Base-by-base conservation (phyloP, 2,888 invertebrate species). In the Peribatodes rhomboidaria region DNA sequence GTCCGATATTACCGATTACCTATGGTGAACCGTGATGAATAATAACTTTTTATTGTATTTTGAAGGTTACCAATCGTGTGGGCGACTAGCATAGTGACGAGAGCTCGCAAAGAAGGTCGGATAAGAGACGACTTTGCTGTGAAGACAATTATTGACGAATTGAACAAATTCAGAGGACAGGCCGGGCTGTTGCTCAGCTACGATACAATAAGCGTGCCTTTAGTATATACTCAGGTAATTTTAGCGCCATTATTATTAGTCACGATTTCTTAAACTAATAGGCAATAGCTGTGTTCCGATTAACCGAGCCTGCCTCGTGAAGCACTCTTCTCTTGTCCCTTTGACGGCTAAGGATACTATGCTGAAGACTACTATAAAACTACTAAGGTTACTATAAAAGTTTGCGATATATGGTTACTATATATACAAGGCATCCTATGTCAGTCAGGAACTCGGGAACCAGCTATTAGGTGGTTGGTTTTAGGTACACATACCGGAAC, bases 41-140 rank as follows among this genome's bases (percentile, higher is more conserved):
- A 39, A 39, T 61, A 42, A 16, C 6, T 22, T 63, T 61, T 65
- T 55, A 20, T 58, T 74, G 14, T 55, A 44, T 53, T 62, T 79
- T 83, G 55, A 76, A 95, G 95, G 95, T 89, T 98, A 77, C 98
- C 98, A 9, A 97, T 98, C 69, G 97, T 98, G 11, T 98, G 98
- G 98, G 98, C 98, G 0, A 96, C 97, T 0, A 97, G 97, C 85
- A 98, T 98, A 75, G 96, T 98, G 65, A 98, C 98, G 0, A 92
- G 98, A 70, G 98, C 98, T 3, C 94, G 98, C n/a, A 98, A 97
- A 81, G 98, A 98, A 87, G 98, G 98, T 14, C 94, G 98, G 75
- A 97, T 98, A 80, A 94, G 97, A 66, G 98, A 98, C 76, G 98
- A 98, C 86, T 98, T 98, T 81, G 98, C 98, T 0, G 97, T 98